A percentile compares a stretch with the other conserved stretches of the same genome.
phyloP scores from a whole-genome alignment of 2,888 invertebrate species.

The Frankliniella intonsa region DNA sequence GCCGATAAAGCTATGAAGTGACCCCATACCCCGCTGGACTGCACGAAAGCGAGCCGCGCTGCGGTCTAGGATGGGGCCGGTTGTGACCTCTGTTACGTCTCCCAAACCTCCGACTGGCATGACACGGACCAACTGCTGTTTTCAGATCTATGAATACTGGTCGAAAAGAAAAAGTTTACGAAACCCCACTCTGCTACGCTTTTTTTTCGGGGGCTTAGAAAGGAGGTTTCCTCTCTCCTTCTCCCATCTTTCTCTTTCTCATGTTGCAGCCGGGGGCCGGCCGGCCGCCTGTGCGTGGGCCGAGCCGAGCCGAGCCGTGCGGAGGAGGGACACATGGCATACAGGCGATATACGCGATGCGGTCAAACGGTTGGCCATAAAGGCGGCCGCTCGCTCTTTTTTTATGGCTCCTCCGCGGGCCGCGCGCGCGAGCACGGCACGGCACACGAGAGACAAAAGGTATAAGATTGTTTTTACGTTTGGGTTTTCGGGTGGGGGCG shows the following conservation, averaged over 20 bases:
- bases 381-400: neutral
- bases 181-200: no score
- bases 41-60: no score
- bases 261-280: neutral
- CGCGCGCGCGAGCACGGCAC: neutral
- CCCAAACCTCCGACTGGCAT: no score
- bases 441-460: neutral
- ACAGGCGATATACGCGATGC: slow-evolving; percentile 3
- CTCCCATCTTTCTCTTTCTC: neutral
- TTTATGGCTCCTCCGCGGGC: slow-evolving; percentile 5
- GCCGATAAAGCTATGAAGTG: no score
- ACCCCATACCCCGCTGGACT: no score
- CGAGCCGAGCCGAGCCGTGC: neutral
- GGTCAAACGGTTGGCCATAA: slow-evolving; percentile 17
- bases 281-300: neutral
- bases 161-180: no score
- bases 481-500: neutral
- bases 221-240: neutral
- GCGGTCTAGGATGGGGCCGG: no score
- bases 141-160: no score
- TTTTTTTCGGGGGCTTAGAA: neutral
- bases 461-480: no score
- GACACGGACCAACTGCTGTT: no score
- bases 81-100: no score
- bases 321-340: slow-evolving; percentile 22